These are phyloP conservation scores for Gymnothorax javanicus DNA, from an alignment of 2,797 vertebrate species.

Conservation along the genomic window DNA sequence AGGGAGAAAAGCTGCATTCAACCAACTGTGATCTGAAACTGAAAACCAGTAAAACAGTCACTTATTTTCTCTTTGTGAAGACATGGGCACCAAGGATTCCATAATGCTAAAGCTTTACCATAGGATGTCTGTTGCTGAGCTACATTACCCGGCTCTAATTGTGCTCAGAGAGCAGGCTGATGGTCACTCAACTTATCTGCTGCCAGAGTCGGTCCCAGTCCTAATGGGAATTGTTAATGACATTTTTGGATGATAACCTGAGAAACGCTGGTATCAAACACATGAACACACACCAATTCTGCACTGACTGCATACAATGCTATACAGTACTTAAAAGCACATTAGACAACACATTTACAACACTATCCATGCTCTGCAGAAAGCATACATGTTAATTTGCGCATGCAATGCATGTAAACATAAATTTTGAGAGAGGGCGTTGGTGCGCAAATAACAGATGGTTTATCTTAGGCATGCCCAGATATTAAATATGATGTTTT, in stretches of 20 bases:
- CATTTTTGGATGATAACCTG: not conserved
- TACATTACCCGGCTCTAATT: constrained; percentile 46
- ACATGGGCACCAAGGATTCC: not conserved
- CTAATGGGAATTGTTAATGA: not conserved
- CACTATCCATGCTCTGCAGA: not conserved
- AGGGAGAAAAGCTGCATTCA: not conserved
- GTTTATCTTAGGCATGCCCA: not conserved
- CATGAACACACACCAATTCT: not conserved
- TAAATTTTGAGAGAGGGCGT: not conserved
- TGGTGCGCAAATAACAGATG: not conserved
- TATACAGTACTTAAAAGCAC: not conserved
- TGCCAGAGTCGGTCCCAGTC: constrained; percentile 13
- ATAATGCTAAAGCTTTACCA: not conserved
- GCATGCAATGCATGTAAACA: not conserved
- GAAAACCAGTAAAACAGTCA: not conserved
- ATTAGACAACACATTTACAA: not conserved
- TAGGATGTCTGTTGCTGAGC: constrained; percentile 23
- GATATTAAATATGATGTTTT: not conserved
- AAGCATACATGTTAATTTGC: not conserved
- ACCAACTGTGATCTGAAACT: not conserved
- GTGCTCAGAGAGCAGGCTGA: constrained; percentile 22
- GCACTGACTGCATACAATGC: not conserved
- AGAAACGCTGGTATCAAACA: not conserved
- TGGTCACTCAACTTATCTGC: constrained; percentile 29
- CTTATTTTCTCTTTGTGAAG: not conserved